Conservation (phyloP, 2,113 vertebrate genomes). For the Anguilla rostrata region DNA sequence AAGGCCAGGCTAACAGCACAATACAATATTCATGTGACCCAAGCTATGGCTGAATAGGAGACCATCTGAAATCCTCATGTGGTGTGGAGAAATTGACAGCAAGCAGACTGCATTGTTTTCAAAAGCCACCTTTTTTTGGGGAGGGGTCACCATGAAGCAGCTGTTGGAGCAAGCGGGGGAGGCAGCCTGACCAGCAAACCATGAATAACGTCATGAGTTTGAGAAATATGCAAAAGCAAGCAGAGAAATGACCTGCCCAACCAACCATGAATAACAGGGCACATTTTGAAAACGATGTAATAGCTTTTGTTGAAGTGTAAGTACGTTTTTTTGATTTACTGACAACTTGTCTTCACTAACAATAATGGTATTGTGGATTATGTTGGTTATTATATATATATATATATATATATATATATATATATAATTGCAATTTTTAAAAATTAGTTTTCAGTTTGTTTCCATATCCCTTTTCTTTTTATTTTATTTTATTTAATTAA, state of each 20-base stretch:
- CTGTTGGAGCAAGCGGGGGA: constrained; percentile 71
- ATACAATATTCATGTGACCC: constrained; percentile 76
- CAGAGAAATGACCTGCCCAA: constrained; percentile 72
- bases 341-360: neutral
- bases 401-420: neutral
- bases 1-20: constrained; percentile 64
- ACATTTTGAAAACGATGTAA: constrained; percentile 66
- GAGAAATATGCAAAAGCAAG: constrained; percentile 72
- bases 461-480: neutral
- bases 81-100: constrained; percentile 69
- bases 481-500: neutral
- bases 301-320: constrained; percentile 45
- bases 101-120: constrained; percentile 61
- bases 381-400: neutral
- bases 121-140: constrained; percentile 58
- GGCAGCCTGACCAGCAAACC: constrained; percentile 77
- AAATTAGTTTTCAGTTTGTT: neutral
- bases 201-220: constrained; percentile 62
- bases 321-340: constrained; percentile 35
- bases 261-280: constrained; percentile 70
- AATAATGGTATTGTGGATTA: neutral
- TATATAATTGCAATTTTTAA: neutral
- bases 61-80: constrained; percentile 67
- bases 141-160: constrained; percentile 63
- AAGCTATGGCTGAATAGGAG: constrained; percentile 64